Evolutionary conservation across 1,140 invertebrate genomes (phyloP), one percentile per base, ranked within the genome.

Genomic region (Phymorhynchus buccinoides): DNA sequence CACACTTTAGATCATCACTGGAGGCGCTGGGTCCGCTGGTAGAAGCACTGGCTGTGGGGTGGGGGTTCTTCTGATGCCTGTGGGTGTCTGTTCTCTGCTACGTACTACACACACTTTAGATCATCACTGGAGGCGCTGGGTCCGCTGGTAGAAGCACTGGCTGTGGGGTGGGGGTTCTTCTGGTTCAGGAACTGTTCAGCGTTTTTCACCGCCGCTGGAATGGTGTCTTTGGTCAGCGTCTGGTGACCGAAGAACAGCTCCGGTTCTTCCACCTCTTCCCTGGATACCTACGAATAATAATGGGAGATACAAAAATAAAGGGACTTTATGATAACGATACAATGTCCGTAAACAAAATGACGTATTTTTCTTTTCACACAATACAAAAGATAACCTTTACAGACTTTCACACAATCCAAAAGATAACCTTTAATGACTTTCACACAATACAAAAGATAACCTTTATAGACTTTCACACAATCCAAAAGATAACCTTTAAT

Each of bases 151-250:
- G 12, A 12, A 32, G 71, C 22, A 14, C 52, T 48, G n/a, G 41
- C 66, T 37, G 41, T 48, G 62, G 62, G 42, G 12, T 16, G 30
- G 87, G 82, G 52, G 85, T 84, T 89, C 78, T 89, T 92, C 71
- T 88, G 73, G 62, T 90, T 86, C 1, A 91, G 83, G 56, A 87
- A 89, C 1, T 85, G 85, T 68, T 92, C 88, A 1, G 89, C 87
- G 37, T 89, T 90, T 12, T 84, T 85, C 16, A 92, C 66, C 12
- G 91, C 91, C 30, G 77, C 80, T 32, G 90, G 90, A 78, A 92
- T 88, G 62, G 87, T 85, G 37, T 90, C 88, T 0, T 86, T 80
- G 37, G 91, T 89, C 84, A 89, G 88, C 16, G 89, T 88, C 0
- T 73, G 83, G 62, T 86, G 85, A 1, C 44, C 37, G 35, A 86